Conservation (phyloP, 2,797 vertebrate genomes). For the Rachycentron canadum region DNA sequence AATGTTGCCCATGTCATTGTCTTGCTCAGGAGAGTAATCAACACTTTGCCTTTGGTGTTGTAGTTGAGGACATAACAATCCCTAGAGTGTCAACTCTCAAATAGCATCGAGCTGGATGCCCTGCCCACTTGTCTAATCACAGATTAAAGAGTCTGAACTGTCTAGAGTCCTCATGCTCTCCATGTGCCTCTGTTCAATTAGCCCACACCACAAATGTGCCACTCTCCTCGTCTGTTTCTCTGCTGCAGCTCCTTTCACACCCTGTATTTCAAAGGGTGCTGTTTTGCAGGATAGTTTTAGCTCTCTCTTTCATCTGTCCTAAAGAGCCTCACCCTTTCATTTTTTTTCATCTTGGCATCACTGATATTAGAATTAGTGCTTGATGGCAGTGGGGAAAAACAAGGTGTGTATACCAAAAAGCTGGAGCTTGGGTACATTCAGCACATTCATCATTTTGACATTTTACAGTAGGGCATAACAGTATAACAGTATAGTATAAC, state of each 20-base stretch:
- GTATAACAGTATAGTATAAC: constrained; percentile 14
- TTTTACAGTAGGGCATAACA: constrained; percentile 13
- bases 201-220: neutral
- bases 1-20: neutral
- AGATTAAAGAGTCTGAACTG: constrained; percentile 70
- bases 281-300: constrained; percentile 9
- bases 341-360: constrained; percentile 12
- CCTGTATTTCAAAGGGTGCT: neutral
- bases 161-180: constrained; percentile 50
- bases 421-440: constrained; percentile 22
- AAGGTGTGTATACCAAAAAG: constrained; percentile 30
- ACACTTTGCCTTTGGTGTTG: constrained; percentile 9
- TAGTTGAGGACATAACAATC: constrained; percentile 27
- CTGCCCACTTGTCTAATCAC: constrained; percentile 67
- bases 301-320: constrained; percentile 9
- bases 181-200: constrained; percentile 27
- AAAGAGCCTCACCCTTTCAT: constrained; percentile 16
- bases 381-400: constrained; percentile 32
- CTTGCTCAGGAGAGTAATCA: constrained; percentile 9
- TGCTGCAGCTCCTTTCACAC: neutral
- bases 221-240: neutral
- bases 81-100: constrained; percentile 40
- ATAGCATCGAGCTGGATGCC: constrained; percentile 42
- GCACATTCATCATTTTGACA: constrained; percentile 69
- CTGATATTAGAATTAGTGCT: constrained; percentile 21